phyloP scores from a whole-genome alignment of 2,888 invertebrate genomes.

The Hirtodrosophila cameraria region DNA sequence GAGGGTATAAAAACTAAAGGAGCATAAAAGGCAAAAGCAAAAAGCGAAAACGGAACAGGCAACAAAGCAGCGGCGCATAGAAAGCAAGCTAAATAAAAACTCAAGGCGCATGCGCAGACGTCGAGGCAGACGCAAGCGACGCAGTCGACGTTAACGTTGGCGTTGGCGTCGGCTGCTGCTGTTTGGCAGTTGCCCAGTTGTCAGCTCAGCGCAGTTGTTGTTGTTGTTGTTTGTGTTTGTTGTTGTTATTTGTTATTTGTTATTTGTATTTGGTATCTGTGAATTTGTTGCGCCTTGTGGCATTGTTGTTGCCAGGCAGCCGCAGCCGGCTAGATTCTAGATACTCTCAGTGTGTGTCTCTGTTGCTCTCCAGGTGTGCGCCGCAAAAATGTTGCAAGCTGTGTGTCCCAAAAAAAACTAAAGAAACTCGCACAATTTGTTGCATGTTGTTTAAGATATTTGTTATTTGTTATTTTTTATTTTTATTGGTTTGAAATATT shows the following conservation, averaged over 20 bases:
- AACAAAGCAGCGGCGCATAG: slow-evolving; percentile 32
- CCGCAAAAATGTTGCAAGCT: slow-evolving; percentile 61
- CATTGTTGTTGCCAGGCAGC: slow-evolving; percentile 53
- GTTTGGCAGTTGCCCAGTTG: slow-evolving; percentile 55
- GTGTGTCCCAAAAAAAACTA: slow-evolving; percentile 51
- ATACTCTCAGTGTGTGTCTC: slow-evolving; percentile 35
- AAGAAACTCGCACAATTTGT: slow-evolving; percentile 50
- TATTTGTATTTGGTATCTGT: slow-evolving; percentile 22
- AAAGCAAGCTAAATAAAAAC: slow-evolving; percentile 28
- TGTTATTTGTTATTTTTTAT: slow-evolving; percentile 12
- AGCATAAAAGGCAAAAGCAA: slow-evolving; percentile 13
- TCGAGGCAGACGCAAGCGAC: slow-evolving; percentile 10
- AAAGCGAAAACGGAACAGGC: slow-evolving; percentile 21
- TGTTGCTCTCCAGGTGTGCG: slow-evolving; percentile 70
- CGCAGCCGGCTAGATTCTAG: slow-evolving; percentile 61
- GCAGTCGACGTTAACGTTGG: slow-evolving; percentile 19
- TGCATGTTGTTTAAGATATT: slow-evolving; percentile 48
- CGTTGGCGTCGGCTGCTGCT: slow-evolving; percentile 45
- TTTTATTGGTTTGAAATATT: slow-evolving; percentile 22
- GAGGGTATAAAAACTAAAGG: slow-evolving; percentile 37
- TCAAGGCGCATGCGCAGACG: slow-evolving; percentile 34
- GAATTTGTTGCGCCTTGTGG: slow-evolving; percentile 53
- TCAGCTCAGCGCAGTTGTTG: slow-evolving; percentile 32
- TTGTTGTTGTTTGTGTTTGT: slow-evolving; percentile 1
- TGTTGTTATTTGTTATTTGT: slow-evolving; percentile 1